Base-by-base conservation (phyloP, 2,888 invertebrate genomes). In the Xanthorhoe spadicearia region DNA sequence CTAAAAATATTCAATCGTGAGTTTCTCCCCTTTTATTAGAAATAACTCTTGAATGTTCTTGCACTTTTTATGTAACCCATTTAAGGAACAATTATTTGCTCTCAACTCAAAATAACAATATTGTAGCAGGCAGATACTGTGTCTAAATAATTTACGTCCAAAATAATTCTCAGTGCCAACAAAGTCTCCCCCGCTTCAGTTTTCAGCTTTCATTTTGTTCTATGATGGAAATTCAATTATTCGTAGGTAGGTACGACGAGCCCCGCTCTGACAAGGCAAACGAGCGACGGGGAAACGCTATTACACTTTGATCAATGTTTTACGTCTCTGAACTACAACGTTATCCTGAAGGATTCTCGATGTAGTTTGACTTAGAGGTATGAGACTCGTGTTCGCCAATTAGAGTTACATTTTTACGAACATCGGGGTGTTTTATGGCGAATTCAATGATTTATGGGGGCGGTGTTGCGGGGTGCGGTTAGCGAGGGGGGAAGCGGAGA, bases 361-460 rank as follows among this genome's bases (percentile, higher is more conserved):
- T 79, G 81, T 84, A 87, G 87, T 85, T 86, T 81, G 83, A 85
- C 84, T 85, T 82, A 79, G 83, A 87, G 87, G 88, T 85, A 88
- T 83, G 87, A 87, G 85, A 84, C 87, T 84, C 85, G 87, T 88
- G 89, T 88, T 87, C 87, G 84, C 88, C 91, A 92, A 92, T 92
- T 92, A 91, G 90, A 90, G 87, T 89, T 87, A 90, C 89, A 92
- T 92, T 92, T 93, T 92, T 92, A 91, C 89, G 88, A 88, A 91
- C 87, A 89, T 90, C 86, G 87, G 90, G 87, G 87, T 91, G 89
- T 92, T 92, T 92, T 92, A 92, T 92, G 89, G 90, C 87, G 86
- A 87, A 92, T 92, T 92, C 92, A 87, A 92, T 93, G 92, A 93
- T 93, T 92, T 92, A 93, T 90, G 86, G 90, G 90, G 91, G 90